Conservation (phyloP, 2,797 vertebrate species). For the Clarias pachynema region DNA sequence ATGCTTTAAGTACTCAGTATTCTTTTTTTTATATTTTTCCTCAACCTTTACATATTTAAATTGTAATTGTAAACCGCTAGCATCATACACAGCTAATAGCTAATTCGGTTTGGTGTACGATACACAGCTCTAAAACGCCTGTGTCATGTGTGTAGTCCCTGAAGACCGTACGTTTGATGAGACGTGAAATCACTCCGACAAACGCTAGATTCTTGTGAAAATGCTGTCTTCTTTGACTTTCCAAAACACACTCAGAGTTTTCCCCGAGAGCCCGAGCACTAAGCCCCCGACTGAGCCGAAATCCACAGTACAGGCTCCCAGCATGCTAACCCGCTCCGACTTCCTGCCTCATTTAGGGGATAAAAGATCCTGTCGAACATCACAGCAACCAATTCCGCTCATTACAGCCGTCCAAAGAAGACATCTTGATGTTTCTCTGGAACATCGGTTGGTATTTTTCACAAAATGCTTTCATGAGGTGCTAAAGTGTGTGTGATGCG, state of each 20-base stretch:
- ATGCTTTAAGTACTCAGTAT: neutral
- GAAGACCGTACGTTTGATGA: neutral
- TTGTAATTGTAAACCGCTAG: neutral
- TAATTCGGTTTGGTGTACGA: too few relatives aligned
- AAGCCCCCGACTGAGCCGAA: conserved; percentile 6
- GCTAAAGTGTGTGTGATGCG: neutral
- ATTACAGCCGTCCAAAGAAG: conserved; percentile 10
- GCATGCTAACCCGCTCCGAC: neutral
- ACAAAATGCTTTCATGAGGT: neutral
- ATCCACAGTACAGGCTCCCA: conserved; percentile 18
- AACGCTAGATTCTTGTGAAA: neutral
- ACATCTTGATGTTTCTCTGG: conserved; percentile 3
- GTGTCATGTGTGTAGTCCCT: neutral
- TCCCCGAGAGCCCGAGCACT: conserved; percentile 11
- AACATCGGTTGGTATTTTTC: neutral
- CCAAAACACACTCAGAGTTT: conserved; percentile 10
- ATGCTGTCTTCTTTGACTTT: conserved; percentile 2
- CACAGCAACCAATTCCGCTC: conserved; percentile 27
- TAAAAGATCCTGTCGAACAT: conserved; percentile 28
- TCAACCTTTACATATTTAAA: neutral
- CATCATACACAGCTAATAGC: neutral
- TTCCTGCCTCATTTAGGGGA: conserved; percentile 36
- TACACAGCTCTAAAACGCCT: neutral
- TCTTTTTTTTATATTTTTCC: neutral
- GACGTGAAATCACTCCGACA: neutral